Evolutionary conservation across 2,113 vertebrate species (phyloP).

Genomic region (Procavia capensis): DNA sequence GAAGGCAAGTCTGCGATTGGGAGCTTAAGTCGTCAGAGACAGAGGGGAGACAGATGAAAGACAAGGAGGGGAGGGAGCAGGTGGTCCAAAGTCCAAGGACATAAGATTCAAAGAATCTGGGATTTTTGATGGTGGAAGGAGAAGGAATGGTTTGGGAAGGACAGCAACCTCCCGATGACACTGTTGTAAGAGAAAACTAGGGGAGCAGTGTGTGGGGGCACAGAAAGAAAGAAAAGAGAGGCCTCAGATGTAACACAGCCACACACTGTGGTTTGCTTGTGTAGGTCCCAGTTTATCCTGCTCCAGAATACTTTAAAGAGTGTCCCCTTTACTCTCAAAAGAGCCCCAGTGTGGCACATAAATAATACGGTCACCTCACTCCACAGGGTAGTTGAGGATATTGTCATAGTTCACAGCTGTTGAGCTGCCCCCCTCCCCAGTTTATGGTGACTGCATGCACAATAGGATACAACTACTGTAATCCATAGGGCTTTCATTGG

Average conservation of each 20-base stretch:
- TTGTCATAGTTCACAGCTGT: too few species aligned
- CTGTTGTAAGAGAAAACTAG: not conserved
- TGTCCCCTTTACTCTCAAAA: not conserved
- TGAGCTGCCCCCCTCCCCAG: too few species aligned
- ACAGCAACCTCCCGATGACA: not conserved
- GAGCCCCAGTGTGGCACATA: not conserved
- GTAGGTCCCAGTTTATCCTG: not conserved
- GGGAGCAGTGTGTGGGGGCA: too few species aligned
- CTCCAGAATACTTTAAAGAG: not conserved
- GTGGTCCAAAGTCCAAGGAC: not conserved
- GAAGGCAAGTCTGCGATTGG: not conserved
- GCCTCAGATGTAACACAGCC: not conserved
- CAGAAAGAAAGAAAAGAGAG: not conserved
- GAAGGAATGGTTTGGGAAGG: not conserved
- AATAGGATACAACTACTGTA: too few species aligned
- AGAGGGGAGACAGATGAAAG: not conserved
- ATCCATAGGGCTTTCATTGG: too few species aligned
- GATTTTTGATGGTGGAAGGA: not conserved
- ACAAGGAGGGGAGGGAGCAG: accelerated
- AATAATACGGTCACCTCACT: not conserved
- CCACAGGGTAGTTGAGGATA: not conserved
- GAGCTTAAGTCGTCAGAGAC: not conserved
- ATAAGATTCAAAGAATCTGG: not conserved
- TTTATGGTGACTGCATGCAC: too few species aligned
- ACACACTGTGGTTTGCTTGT: not conserved